A percentile compares a stretch with the other conserved stretches of the same genome.
Conservation (phyloP, 2,113 vertebrate genomes). For the Oncorhynchus mykiss region DNA sequence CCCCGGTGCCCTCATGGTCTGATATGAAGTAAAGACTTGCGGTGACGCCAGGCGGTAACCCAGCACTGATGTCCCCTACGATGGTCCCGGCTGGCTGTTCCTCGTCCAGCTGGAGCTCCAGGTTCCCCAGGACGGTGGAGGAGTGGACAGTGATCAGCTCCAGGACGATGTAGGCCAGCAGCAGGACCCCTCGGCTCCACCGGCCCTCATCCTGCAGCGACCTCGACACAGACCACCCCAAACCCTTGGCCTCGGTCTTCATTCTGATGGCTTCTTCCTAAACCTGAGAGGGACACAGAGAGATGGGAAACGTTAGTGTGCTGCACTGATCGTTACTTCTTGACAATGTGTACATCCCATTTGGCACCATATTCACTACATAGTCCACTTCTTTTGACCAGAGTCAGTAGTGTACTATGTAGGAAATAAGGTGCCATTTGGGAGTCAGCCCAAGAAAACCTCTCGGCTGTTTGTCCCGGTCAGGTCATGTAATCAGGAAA, state of each 20-base stretch:
- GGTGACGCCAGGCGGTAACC: constrained; percentile 81
- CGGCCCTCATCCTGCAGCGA: constrained; percentile 41
- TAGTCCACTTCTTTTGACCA: too few relatives aligned
- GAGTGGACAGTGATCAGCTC: constrained; percentile 60
- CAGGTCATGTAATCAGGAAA: too few relatives aligned
- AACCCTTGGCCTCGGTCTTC: constrained; percentile 55
- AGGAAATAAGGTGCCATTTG: too few relatives aligned
- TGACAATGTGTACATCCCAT: too few relatives aligned
- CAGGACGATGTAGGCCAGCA: constrained; percentile 50
- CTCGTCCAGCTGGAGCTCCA: constrained; percentile 94
- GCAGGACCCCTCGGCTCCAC: constrained; percentile 34
- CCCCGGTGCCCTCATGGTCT: constrained; percentile 86
- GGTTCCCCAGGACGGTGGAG: constrained; percentile 68
- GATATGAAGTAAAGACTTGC: constrained; percentile 95
- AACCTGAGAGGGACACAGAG: constrained; percentile 28
- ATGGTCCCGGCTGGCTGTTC: constrained; percentile 92
- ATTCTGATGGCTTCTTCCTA: constrained; percentile 35
- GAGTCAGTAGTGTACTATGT: too few relatives aligned
- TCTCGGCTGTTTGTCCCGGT: too few relatives aligned
- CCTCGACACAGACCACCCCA: constrained; percentile 34
- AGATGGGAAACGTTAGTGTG: background rate
- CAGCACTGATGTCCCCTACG: constrained; percentile 94
- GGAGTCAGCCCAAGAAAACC: too few relatives aligned
- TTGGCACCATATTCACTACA: too few relatives aligned
- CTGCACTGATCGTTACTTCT: too few relatives aligned